Percentiles rank a stretch among this genome's conserved stretches.
These are phyloP conservation scores for Melopsittacus undulatus DNA, from an alignment of 2,797 vertebrate species.

Conservation along the genomic window DNA sequence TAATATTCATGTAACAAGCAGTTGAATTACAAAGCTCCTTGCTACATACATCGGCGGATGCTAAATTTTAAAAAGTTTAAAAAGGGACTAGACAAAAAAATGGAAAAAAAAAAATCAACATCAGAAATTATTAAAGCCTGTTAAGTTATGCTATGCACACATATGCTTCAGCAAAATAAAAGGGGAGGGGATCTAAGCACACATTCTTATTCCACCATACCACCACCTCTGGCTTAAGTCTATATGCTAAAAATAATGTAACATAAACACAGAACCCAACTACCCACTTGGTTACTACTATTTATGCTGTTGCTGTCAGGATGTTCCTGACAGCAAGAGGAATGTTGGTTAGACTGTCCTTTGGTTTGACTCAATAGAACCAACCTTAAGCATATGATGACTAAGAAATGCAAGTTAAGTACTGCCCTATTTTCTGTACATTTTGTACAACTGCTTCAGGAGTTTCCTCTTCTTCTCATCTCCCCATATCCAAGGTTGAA, in stretches of 20 bases:
- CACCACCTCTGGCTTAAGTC: neutral
- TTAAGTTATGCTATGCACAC: neutral
- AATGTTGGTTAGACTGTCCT: neutral
- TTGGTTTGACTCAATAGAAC: neutral
- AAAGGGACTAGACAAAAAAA: neutral
- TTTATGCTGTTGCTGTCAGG: neutral
- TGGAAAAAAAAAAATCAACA: neutral
- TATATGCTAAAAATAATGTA: neutral
- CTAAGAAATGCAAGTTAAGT: neutral
- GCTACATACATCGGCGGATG: neutral
- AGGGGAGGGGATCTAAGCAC: neutral
- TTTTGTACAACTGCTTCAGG: neutral
- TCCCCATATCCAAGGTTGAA: neutral
- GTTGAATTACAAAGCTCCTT: neutral
- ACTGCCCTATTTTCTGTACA: neutral
- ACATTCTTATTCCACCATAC: neutral
- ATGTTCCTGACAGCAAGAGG: neutral
- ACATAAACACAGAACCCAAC: neutral
- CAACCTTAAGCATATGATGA: neutral
- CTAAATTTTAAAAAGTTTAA: neutral
- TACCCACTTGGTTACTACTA: neutral
- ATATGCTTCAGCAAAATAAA: neutral
- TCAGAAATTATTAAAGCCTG: neutral
- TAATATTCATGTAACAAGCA: neutral
- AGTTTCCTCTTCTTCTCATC: neutral